These are phyloP conservation scores for Uropetala carovei DNA, from an alignment of 2,888 invertebrate genomes.

Conservation along the genomic window DNA sequence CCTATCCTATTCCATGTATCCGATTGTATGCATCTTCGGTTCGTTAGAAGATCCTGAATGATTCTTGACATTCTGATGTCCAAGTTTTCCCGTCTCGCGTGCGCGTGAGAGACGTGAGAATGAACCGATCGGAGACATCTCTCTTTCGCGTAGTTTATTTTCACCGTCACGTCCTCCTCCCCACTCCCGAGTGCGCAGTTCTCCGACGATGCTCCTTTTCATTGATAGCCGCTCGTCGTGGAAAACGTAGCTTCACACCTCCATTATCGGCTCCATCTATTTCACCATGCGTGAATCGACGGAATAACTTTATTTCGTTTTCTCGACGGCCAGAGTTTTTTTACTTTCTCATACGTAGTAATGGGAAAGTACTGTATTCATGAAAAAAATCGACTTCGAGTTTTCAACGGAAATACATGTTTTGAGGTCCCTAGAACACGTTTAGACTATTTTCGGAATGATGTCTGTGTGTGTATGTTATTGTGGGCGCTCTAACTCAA, in stretches of 20 bases:
- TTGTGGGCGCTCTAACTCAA: too few relatives aligned
- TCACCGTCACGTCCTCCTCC: too few relatives aligned
- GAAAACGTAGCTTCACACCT: background rate
- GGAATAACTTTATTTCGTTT: too few relatives aligned
- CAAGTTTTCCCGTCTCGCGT: background rate
- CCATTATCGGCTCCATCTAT: background rate
- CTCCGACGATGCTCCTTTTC: background rate
- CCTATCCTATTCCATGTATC: background rate
- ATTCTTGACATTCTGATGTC: background rate
- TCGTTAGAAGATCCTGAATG: conserved; percentile 1
- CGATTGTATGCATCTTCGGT: background rate
- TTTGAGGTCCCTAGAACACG: too few relatives aligned
- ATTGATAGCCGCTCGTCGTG: background rate
- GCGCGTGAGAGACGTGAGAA: background rate
- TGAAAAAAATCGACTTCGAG: too few relatives aligned
- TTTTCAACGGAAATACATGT: too few relatives aligned
- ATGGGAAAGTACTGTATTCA: too few relatives aligned
- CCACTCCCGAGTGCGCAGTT: background rate
- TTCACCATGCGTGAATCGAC: background rate
- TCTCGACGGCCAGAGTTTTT: too few relatives aligned
- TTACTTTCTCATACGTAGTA: too few relatives aligned
- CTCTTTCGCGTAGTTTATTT: background rate
- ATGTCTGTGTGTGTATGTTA: too few relatives aligned
- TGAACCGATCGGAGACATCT: background rate
- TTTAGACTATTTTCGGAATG: too few relatives aligned